phyloP scores from a whole-genome alignment of 2,888 invertebrate genomes.

The Gnatocerus cornutus region DNA sequence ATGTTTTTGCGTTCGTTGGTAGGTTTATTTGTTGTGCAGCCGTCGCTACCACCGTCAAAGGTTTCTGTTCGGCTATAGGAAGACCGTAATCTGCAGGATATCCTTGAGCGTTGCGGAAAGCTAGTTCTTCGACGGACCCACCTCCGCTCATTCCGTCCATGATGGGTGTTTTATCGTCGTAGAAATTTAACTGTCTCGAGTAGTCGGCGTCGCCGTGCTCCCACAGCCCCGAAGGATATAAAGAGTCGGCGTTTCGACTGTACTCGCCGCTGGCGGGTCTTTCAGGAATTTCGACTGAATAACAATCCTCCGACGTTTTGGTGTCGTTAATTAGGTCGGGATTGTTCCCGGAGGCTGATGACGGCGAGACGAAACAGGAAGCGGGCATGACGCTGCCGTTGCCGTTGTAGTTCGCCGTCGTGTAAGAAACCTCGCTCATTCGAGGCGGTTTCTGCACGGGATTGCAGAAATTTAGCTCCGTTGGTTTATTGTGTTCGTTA shows the following conservation, averaged over 20 bases:
- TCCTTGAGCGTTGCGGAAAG: conserved; percentile 73
- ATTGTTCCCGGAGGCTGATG: conserved; percentile 84
- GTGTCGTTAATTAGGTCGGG: conserved; percentile 91
- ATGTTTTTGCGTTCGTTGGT: conserved; percentile 82
- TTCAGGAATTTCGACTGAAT: conserved; percentile 64
- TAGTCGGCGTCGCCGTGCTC: conserved; percentile 69
- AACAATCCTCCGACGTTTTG: conserved; percentile 68
- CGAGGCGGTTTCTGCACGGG: conserved; percentile 84
- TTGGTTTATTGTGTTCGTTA: conserved; percentile 64
- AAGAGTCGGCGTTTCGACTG: conserved; percentile 82
- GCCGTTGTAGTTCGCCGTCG: conserved; percentile 81
- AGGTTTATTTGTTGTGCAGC: conserved; percentile 69
- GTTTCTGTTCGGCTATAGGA: conserved; percentile 75
- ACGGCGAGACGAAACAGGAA: conserved; percentile 83
- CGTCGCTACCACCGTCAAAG: conserved; percentile 67
- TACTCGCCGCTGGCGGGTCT: conserved; percentile 85
- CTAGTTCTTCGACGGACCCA: conserved; percentile 78
- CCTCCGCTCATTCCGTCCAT: conserved; percentile 77
- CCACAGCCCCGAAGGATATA: conserved; percentile 88
- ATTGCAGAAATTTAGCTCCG: conserved; percentile 74
- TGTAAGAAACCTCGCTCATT: conserved; percentile 79
- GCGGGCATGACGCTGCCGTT: conserved; percentile 78
- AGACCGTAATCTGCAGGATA: conserved; percentile 88
- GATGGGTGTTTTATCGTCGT: conserved; percentile 84
- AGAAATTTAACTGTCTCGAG: conserved; percentile 66